These are phyloP conservation scores for Zaprionus inermis DNA, from an alignment of 1,140 invertebrate species.

Conservation along the genomic window DNA sequence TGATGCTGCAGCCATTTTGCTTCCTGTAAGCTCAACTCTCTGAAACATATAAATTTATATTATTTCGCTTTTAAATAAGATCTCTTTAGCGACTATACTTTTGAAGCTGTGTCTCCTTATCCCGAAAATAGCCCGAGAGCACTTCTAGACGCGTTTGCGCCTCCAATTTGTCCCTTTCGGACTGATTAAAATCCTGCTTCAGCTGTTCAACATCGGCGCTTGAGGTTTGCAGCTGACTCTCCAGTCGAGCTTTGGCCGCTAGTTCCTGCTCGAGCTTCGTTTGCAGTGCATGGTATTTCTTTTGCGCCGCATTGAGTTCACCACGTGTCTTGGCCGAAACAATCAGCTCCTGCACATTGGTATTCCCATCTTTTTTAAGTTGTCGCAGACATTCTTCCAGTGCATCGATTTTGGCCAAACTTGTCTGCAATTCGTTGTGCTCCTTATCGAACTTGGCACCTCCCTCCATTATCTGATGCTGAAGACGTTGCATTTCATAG, in stretches of 20 bases:
- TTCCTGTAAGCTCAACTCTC: slow-evolving; percentile 92
- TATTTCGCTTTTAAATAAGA: slow-evolving; percentile 30
- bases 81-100: slow-evolving; percentile 86
- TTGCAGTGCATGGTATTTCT: slow-evolving; percentile 80
- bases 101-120: slow-evolving; percentile 93
- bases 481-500: slow-evolving; percentile 82
- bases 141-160: slow-evolving; percentile 93
- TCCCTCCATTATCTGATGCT: slow-evolving; percentile 68
- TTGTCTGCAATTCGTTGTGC: slow-evolving; percentile 72
- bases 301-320: slow-evolving; percentile 84
- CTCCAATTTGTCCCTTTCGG: slow-evolving; percentile 91
- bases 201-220: slow-evolving; percentile 84
- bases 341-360: slow-evolving; percentile 83
- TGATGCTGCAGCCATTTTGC: slow-evolving; percentile 92
- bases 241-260: slow-evolving; percentile 60
- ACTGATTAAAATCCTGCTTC: slow-evolving; percentile 88
- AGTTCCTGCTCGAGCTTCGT: slow-evolving; percentile 84
- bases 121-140: slow-evolving; percentile 94
- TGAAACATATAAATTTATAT: slow-evolving; percentile 70
- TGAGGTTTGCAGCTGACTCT: slow-evolving; percentile 67
- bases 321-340: slow-evolving; percentile 85
- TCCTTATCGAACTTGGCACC: slow-evolving; percentile 64
- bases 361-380: slow-evolving; percentile 83
- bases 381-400: slow-evolving; percentile 85
- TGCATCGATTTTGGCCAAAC: slow-evolving; percentile 77